Conservation (phyloP, 2,888 invertebrate genomes). For the Troilus luridus region DNA sequence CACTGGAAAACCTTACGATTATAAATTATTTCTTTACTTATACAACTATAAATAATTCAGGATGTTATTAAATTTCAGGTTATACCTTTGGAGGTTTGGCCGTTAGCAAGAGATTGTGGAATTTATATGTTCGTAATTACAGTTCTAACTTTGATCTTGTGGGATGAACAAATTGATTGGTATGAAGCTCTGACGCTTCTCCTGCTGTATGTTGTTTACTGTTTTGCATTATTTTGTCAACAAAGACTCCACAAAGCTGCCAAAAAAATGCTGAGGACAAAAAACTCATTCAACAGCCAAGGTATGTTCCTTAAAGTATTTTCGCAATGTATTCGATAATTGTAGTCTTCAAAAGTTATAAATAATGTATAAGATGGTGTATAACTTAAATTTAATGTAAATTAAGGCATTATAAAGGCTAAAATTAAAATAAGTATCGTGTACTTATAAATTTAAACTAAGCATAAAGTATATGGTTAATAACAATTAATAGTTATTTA, state of each 20-base stretch:
- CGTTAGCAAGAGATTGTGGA: slow-evolving; percentile 84
- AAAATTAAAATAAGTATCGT: too few relatives aligned
- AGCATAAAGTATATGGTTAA: too few relatives aligned
- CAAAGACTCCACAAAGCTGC: slow-evolving; percentile 66
- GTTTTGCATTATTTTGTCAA: slow-evolving; percentile 76
- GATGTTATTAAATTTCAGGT: slow-evolving; percentile 71
- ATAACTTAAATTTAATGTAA: too few relatives aligned
- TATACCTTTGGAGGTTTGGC: slow-evolving; percentile 83
- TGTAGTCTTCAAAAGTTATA: too few relatives aligned
- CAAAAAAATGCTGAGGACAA: slow-evolving; percentile 64
- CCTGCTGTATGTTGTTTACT: slow-evolving; percentile 82
- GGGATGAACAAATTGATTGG: slow-evolving; percentile 86
- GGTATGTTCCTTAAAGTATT: slow-evolving; percentile 55
- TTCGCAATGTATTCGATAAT: too few relatives aligned
- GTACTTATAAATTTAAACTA: neutral
- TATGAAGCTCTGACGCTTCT: slow-evolving; percentile 83
- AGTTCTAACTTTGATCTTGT: slow-evolving; percentile 80
- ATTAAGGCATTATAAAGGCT: too few relatives aligned
- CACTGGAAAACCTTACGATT: slow-evolving; percentile 38
- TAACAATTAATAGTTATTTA: neutral
- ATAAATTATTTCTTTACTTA: neutral
- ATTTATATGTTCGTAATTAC: slow-evolving; percentile 83
- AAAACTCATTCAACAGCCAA: slow-evolving; percentile 64
- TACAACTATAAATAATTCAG: neutral
- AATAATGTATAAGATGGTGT: too few relatives aligned